Evolutionary conservation across 2,797 vertebrate genomes (phyloP).

Genomic region (Amazona finschi): DNA sequence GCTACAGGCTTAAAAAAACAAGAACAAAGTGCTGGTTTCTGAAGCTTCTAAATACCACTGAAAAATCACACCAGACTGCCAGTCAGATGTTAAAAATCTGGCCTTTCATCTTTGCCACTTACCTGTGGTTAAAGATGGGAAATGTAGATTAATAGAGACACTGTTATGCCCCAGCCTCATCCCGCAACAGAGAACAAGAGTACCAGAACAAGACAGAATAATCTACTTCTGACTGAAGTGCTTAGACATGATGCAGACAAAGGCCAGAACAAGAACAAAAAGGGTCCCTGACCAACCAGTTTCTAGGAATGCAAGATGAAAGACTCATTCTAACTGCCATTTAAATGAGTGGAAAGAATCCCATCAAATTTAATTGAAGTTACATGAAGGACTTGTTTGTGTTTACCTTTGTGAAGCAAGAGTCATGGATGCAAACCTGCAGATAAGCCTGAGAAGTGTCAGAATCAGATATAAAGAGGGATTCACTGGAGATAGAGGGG

Average conservation of each 20-base stretch:
- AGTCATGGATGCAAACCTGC: not conserved
- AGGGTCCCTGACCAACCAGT: not conserved
- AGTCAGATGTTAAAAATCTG: not conserved
- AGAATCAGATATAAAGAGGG: not conserved
- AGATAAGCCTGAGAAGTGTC: not conserved
- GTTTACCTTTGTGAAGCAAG: not conserved
- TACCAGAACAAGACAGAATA: not conserved
- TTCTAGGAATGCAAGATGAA: not conserved
- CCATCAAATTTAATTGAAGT: not conserved
- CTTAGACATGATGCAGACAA: not conserved
- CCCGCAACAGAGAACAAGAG: not conserved
- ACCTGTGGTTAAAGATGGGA: not conserved
- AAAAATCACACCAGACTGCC: not conserved
- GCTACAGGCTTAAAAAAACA: not conserved
- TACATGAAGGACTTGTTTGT: not conserved
- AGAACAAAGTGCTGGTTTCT: not conserved
- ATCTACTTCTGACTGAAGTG: not conserved
- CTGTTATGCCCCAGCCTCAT: not conserved
- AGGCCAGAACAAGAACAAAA: not conserved
- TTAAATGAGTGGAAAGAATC: not conserved
- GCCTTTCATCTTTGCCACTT: conserved; percentile 11
- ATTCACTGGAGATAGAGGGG: not conserved
- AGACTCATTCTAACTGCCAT: not conserved
- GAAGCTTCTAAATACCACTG: not conserved
- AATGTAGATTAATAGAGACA: not conserved